Evolutionary conservation across 2,113 vertebrate species (phyloP).

Genomic region (Cynopterus brachyotis): DNA sequence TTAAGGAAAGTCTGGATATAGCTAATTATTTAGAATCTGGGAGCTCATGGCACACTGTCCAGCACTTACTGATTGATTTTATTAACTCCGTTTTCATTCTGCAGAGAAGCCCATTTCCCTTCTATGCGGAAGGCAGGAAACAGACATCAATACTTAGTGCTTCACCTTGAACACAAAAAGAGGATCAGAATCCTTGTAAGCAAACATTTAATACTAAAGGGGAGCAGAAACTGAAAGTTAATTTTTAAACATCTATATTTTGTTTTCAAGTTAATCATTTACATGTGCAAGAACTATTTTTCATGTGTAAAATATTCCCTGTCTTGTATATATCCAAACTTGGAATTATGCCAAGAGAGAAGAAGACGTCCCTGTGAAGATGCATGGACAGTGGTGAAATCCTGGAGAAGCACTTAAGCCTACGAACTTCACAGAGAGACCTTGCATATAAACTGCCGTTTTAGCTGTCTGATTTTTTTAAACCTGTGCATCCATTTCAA

Average conservation of each 20-base stretch:
- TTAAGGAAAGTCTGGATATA: neutral
- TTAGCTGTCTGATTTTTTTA: slow-evolving; percentile 28
- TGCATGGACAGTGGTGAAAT: slow-evolving; percentile 29
- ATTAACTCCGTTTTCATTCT: neutral
- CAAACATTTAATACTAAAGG: neutral
- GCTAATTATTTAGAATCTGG: neutral
- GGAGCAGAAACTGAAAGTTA: slow-evolving; percentile 7
- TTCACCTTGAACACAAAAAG: slow-evolving; percentile 11
- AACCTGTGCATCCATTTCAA: slow-evolving; percentile 50
- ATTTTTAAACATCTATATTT: neutral
- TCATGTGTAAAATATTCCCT: neutral
- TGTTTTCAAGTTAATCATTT: slow-evolving; percentile 32
- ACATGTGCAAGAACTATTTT: neutral
- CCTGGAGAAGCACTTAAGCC: neutral
- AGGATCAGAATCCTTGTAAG: neutral
- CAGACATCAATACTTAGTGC: neutral
- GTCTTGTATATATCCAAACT: slow-evolving; percentile 31
- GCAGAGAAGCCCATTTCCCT: slow-evolving; percentile 17
- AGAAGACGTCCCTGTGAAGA: slow-evolving; percentile 32
- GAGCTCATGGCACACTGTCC: fast-evolving
- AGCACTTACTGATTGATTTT: neutral
- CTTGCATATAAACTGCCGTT: neutral
- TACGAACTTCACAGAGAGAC: neutral
- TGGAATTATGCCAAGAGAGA: slow-evolving; percentile 52
- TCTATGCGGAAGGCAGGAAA: slow-evolving; percentile 27